A percentile compares a stretch with the other conserved stretches of the same genome.
phyloP scores from a whole-genome alignment of 2,888 invertebrate genomes.

The Latrodectus elegans region DNA sequence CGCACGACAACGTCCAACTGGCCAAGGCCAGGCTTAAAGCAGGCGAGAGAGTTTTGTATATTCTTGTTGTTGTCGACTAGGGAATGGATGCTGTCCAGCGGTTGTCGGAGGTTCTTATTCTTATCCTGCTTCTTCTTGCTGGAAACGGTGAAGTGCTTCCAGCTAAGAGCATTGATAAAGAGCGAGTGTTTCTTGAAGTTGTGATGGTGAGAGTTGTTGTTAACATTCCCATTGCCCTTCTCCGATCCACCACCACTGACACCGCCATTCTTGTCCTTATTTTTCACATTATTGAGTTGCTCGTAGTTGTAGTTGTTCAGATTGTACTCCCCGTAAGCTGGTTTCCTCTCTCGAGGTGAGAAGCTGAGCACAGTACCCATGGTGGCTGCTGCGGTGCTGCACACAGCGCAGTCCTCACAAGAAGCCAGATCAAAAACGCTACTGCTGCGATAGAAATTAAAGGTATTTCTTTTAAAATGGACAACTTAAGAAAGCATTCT shows the following conservation, averaged over 20 bases:
- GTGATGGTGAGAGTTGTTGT: conserved; percentile 30
- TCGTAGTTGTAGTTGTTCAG: conserved; percentile 80
- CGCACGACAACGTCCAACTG: conserved; percentile 73
- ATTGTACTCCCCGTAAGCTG: conserved; percentile 64
- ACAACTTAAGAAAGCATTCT: not conserved
- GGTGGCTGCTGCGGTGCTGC: conserved; percentile 55
- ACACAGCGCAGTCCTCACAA: conserved; percentile 57
- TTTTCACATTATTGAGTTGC: conserved; percentile 87
- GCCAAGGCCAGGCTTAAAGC: conserved; percentile 77
- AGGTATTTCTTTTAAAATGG: not conserved
- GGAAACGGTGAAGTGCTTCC: conserved; percentile 95
- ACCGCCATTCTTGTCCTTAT: conserved; percentile 28
- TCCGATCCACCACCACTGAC: not conserved
- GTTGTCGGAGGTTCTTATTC: conserved; percentile 72
- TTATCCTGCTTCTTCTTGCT: conserved; percentile 86
- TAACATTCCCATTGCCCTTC: not conserved
- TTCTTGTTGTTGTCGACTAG: conserved; percentile 89
- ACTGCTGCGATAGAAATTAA: not conserved
- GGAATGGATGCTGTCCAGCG: conserved; percentile 83
- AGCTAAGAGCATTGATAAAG: conserved; percentile 94
- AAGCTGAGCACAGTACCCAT: conserved; percentile 71
- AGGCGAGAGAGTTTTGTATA: conserved; percentile 79
- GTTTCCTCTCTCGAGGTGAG: conserved; percentile 70
- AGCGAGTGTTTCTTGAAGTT: conserved; percentile 88
- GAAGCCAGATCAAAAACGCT: conserved; percentile 47